Evolutionary conservation across 2,113 vertebrate species (phyloP).

Genomic region (Leptobrachium leishanense): DNA sequence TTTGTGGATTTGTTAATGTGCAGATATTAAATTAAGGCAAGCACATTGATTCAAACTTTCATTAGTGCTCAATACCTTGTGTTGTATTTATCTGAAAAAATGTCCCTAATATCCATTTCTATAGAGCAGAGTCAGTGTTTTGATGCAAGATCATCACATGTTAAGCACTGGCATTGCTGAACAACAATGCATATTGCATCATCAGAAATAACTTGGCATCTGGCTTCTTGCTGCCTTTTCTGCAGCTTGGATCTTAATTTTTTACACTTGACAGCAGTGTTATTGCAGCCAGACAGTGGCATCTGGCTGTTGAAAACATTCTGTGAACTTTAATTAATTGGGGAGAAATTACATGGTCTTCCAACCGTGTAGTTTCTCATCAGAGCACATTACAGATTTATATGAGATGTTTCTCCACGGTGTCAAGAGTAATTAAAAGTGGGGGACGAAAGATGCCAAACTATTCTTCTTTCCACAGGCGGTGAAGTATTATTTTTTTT

Average conservation of each 20-base stretch:
- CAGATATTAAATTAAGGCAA: too few relatives aligned
- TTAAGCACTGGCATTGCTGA: slow-evolving; percentile 77
- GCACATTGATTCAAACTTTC: not conserved
- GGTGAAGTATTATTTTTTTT: slow-evolving; percentile 74
- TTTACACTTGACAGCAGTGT: slow-evolving; percentile 94
- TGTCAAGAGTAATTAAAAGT: slow-evolving; percentile 99
- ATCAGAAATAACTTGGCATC: slow-evolving; percentile 84
- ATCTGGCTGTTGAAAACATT: slow-evolving; percentile 84
- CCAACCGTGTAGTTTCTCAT: slow-evolving; percentile 99
- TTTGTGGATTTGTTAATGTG: too few relatives aligned
- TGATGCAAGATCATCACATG: slow-evolving; percentile 71
- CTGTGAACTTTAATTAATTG: slow-evolving; percentile 99
- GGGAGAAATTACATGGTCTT: slow-evolving; percentile 99
- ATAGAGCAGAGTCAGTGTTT: not conserved
- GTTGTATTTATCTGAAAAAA: not conserved
- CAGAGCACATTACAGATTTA: slow-evolving; percentile 99
- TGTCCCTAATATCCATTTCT: not conserved
- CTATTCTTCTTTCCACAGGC: slow-evolving; percentile 78
- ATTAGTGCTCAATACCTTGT: not conserved
- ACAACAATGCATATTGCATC: slow-evolving; percentile 68
- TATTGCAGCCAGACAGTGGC: slow-evolving; percentile 93
- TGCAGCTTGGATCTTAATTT: slow-evolving; percentile 92
- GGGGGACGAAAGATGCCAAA: slow-evolving; percentile 86
- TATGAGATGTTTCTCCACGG: slow-evolving; percentile 99
- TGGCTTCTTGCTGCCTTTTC: slow-evolving; percentile 91